Evolutionary conservation across 2,888 invertebrate species (phyloP), one percentile per base, ranked within the genome.

Genomic region (Embidobia sp.): DNA sequence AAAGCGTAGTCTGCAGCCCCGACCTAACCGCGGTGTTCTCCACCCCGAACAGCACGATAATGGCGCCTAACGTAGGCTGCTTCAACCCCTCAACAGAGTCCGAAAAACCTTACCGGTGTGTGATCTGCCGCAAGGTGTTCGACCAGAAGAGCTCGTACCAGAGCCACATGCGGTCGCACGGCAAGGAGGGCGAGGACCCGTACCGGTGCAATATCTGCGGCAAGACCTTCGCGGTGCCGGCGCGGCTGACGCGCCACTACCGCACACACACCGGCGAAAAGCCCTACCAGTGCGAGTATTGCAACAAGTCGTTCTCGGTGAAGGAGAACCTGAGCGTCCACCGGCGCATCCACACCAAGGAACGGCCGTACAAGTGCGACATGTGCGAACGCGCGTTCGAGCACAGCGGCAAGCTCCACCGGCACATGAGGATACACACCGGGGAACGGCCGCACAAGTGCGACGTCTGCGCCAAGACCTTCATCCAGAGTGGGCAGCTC

Each of bases 321-420:
- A 97, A 97, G 90, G 97, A 97, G 90, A 97, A 97, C 89, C 91
- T 97, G 69, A 96, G 96, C 90, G 97, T 97, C 8, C 97, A 97
- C 89, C 89, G 91, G 33, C 93, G 97, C 70, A 97, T 97, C 80
- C 97, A 97, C 89, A 97, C 97, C 70, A 97, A 97, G 90, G 97
- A 97, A 89, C 92, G 97, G 1, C 97, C 97, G 0, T 97, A 97
- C 90, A 94, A 96, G 85, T 97, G 97, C 86, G 94, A 95, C 77
- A 95, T 96, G 1, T 97, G 97, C 88, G 95, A 94, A 7, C 92
- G 97, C 2, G 96, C 96, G 0, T 97, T 97, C 86, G 97, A 97
- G 88, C 97, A 97, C 88, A 96, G 96, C 69, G 97, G 97, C 3
- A 97, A 97, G 87, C 90, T 97, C 63, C 96, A 97, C 87, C 93